phyloP scores from a whole-genome alignment of 1,140 invertebrate species.

The Ips typographus region DNA sequence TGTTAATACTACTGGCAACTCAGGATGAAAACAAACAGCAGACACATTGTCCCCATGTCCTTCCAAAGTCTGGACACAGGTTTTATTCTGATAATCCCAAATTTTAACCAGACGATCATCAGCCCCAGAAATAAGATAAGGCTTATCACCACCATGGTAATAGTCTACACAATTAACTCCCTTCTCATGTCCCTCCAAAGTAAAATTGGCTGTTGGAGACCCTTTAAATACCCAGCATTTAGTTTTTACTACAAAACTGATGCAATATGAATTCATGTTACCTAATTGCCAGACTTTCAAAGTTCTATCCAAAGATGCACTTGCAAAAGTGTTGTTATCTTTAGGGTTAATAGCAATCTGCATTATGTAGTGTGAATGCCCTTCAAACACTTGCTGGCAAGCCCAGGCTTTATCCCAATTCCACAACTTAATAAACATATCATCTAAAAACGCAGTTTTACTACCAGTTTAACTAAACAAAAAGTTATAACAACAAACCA shows the following conservation, averaged over 20 bases:
- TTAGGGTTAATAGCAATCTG: slow-evolving; percentile 99
- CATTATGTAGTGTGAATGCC: slow-evolving; percentile 99
- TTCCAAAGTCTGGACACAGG: slow-evolving; percentile 97
- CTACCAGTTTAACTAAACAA: neutral
- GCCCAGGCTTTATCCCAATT: slow-evolving; percentile 99
- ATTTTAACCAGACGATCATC: slow-evolving; percentile 98
- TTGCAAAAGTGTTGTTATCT: slow-evolving; percentile 99
- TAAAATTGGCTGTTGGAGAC: slow-evolving; percentile 96
- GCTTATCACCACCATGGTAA: slow-evolving; percentile 98
- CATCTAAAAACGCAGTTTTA: slow-evolving; percentile 69
- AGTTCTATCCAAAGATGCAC: slow-evolving; percentile 95
- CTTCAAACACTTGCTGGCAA: slow-evolving; percentile 96
- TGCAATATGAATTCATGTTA: slow-evolving; percentile 6
- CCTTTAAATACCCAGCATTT: slow-evolving; percentile 56
- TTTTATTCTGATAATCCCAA: slow-evolving; percentile 99
- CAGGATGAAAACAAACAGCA: slow-evolving; percentile 92
- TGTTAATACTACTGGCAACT: slow-evolving; percentile 94
- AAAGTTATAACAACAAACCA: slow-evolving; percentile 62
- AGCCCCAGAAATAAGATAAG: slow-evolving; percentile 97
- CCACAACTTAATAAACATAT: slow-evolving; percentile 99
- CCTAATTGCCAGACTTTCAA: slow-evolving; percentile 74
- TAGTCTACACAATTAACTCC: slow-evolving; percentile 99
- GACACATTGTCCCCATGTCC: slow-evolving; percentile 97
- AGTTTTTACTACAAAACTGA: neutral
- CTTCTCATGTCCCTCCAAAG: slow-evolving; percentile 97